These are phyloP conservation scores for Gymnocheta viridis DNA, from an alignment of 2,888 invertebrate genomes.

Conservation along the genomic window DNA sequence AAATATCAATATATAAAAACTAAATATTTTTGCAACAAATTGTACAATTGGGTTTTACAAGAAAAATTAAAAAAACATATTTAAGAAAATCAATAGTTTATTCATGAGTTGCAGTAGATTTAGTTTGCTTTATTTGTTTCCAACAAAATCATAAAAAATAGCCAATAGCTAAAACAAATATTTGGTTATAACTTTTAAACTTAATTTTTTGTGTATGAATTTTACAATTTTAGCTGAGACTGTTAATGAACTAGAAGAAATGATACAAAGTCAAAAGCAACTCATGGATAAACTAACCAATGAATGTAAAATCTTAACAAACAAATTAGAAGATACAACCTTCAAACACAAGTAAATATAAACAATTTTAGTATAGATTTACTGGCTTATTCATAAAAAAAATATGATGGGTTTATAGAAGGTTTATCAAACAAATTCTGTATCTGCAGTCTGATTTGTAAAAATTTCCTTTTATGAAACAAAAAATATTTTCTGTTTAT, in stretches of 20 bases:
- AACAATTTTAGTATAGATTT: constrained; percentile 26
- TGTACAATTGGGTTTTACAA: neutral
- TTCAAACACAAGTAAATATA: constrained; percentile 90
- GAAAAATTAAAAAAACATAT: neutral
- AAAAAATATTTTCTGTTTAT: no score
- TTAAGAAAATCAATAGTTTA: constrained; percentile 85
- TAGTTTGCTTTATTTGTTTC: constrained; percentile 12
- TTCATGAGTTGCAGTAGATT: constrained; percentile 84
- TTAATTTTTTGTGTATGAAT: constrained; percentile 77
- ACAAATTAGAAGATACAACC: constrained; percentile 94
- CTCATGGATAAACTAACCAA: constrained; percentile 95
- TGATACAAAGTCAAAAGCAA: constrained; percentile 95
- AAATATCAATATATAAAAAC: constrained; percentile 2
- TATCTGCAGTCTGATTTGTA: no score
- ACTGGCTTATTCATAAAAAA: no score
- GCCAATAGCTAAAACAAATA: neutral
- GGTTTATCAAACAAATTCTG: no score
- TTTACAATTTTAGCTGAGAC: constrained; percentile 89
- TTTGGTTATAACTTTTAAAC: neutral
- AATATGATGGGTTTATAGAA: no score
- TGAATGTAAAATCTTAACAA: constrained; percentile 94
- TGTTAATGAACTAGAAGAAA: constrained; percentile 93
- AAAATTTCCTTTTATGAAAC: no score
- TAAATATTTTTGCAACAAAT: neutral
- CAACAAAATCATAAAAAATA: neutral